Evolutionary conservation across 2,888 invertebrate genomes (phyloP).

Genomic region (Gymnosoma rotundatum): DNA sequence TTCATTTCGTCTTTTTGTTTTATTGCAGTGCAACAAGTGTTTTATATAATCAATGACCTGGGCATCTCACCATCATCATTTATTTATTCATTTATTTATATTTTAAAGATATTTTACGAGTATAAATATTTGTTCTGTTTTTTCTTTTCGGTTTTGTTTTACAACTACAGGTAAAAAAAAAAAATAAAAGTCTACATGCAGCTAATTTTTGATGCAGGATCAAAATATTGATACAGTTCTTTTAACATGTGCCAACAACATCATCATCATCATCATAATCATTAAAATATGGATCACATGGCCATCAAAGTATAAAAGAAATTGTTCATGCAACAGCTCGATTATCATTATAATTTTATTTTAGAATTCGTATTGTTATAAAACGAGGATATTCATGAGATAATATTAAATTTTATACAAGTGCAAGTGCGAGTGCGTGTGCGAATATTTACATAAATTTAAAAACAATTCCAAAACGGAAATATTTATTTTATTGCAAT

Average conservation of each 20-base stretch:
- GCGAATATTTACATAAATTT: conserved; percentile 67
- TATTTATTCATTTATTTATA: conserved; percentile 48
- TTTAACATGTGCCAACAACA: conserved; percentile 68
- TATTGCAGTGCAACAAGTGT: conserved; percentile 64
- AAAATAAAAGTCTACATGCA: conserved; percentile 56
- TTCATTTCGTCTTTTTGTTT: conserved; percentile 43
- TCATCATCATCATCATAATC: conserved; percentile 15
- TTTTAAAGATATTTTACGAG: conserved; percentile 10
- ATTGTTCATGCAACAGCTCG: conserved; percentile 22
- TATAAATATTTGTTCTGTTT: conserved; percentile 6
- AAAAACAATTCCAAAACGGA: conserved; percentile 78
- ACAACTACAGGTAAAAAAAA: conserved; percentile 35
- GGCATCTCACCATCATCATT: conserved; percentile 48
- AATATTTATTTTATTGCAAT: conserved; percentile 80
- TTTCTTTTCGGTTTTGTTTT: not conserved
- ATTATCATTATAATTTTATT: conserved; percentile 42
- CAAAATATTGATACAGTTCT: conserved; percentile 67
- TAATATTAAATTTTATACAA: conserved; percentile 54
- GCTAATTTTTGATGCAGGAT: conserved; percentile 68
- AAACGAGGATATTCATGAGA: conserved; percentile 47
- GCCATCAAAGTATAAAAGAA: conserved; percentile 3
- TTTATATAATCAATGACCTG: conserved; percentile 68
- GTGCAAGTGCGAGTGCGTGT: not conserved
- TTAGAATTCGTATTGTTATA: conserved; percentile 46
- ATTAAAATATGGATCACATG: conserved; percentile 28